Evolutionary conservation across 2,888 invertebrate genomes (phyloP).

Genomic region (Lepidochitona cinerea): DNA sequence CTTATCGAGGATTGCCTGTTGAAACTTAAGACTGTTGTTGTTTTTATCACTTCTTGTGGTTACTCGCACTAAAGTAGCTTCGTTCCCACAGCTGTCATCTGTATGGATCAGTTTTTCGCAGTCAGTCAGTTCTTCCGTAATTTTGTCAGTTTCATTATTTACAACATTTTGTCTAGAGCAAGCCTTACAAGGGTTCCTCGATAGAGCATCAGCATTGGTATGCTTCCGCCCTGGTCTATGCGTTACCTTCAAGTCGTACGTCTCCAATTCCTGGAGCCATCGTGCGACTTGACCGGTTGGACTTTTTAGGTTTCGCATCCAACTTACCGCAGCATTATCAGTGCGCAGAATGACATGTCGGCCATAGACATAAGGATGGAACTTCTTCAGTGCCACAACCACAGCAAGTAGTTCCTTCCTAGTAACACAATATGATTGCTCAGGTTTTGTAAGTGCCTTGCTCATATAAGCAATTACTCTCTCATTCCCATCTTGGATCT

Average conservation of each 20-base stretch:
- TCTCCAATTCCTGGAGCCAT: constrained; percentile 23
- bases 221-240: constrained; percentile 21
- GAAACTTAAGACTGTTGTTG: too few relatives aligned
- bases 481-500: constrained; percentile 21
- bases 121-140: not conserved
- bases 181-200: constrained; percentile 13
- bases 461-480: constrained; percentile 27
- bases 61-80: not conserved
- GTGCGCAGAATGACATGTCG: constrained; percentile 14
- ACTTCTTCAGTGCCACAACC: constrained; percentile 20
- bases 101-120: not conserved
- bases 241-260: constrained; percentile 18
- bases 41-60: too few relatives aligned
- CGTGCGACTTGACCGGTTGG: constrained; percentile 30
- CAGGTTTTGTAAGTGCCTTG: constrained; percentile 19
- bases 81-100: not conserved
- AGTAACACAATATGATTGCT: constrained; percentile 25
- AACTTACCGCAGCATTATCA: constrained; percentile 31
- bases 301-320: constrained; percentile 23
- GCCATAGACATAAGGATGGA: constrained; percentile 31
- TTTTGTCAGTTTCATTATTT: not conserved
- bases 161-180: not conserved
- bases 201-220: constrained; percentile 27
- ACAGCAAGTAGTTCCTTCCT: constrained; percentile 30
- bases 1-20: too few relatives aligned